phyloP scores from a whole-genome alignment of 2,797 vertebrate species.

The Poliocrania exsul region DNA sequence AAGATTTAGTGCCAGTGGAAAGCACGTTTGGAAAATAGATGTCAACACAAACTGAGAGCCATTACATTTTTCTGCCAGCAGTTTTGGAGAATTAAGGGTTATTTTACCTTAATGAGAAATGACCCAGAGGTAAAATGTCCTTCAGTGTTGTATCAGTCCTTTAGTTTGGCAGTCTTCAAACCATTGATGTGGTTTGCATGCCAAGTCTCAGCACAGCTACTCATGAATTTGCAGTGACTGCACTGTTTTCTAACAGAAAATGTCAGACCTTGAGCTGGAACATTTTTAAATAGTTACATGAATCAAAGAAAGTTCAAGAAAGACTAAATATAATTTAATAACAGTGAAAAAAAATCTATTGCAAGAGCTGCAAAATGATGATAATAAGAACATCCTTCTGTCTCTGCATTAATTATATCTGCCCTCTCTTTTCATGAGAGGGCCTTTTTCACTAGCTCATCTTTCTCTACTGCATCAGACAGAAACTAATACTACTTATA shows the following conservation, averaged over 20 bases:
- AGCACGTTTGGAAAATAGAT: background rate
- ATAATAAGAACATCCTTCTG: background rate
- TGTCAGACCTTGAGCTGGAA: background rate
- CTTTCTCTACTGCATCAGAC: background rate
- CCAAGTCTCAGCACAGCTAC: background rate
- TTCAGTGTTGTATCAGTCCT: background rate
- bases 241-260: background rate
- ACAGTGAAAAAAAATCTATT: background rate
- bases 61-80: background rate
- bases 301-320: background rate
- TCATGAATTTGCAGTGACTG: background rate
- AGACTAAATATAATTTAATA: background rate
- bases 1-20: background rate
- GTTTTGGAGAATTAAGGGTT: background rate
- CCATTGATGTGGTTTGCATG: background rate
- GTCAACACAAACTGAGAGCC: background rate
- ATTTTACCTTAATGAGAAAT: background rate
- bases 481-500: background rate
- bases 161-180: background rate
- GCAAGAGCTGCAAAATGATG: background rate
- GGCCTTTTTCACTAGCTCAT: background rate
- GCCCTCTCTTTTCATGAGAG: background rate
- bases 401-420: background rate
- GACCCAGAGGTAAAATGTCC: background rate
- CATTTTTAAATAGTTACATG: background rate